phyloP scores from a whole-genome alignment of 1,140 invertebrate genomes.

The Popillia japonica region DNA sequence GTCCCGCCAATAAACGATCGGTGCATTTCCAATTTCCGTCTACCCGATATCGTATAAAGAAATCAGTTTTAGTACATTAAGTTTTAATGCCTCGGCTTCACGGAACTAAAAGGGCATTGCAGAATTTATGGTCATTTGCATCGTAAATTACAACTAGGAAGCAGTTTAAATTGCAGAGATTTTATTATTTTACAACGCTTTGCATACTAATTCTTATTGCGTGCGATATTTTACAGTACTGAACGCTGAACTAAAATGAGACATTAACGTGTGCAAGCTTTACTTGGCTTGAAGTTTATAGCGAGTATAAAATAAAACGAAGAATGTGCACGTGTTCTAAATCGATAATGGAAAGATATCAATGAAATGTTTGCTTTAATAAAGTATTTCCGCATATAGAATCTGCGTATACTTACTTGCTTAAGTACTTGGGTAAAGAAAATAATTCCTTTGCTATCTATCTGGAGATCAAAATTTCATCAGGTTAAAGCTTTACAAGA shows the following conservation, averaged over 20 bases:
- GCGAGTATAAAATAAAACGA: too few species aligned
- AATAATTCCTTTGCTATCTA: too few species aligned
- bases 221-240: not conserved
- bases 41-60: not conserved
- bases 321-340: too few species aligned
- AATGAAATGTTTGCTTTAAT: too few species aligned
- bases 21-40: not conserved
- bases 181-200: not conserved
- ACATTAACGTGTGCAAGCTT: not conserved
- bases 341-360: too few species aligned
- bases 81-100: not conserved
- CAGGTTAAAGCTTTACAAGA: not conserved
- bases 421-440: too few species aligned
- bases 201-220: not conserved
- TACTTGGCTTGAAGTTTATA: too few species aligned
- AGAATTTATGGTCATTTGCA: slow-evolving; percentile 10
- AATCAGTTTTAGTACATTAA: slow-evolving; percentile 7
- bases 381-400: too few species aligned
- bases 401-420: too few species aligned
- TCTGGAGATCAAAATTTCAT: too few species aligned
- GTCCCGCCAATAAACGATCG: not conserved
- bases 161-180: not conserved
- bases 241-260: not conserved
- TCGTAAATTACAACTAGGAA: not conserved
- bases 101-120: not conserved